phyloP scores from a whole-genome alignment of 2,797 vertebrate species.

The Phaenicophaeus curvirostris region DNA sequence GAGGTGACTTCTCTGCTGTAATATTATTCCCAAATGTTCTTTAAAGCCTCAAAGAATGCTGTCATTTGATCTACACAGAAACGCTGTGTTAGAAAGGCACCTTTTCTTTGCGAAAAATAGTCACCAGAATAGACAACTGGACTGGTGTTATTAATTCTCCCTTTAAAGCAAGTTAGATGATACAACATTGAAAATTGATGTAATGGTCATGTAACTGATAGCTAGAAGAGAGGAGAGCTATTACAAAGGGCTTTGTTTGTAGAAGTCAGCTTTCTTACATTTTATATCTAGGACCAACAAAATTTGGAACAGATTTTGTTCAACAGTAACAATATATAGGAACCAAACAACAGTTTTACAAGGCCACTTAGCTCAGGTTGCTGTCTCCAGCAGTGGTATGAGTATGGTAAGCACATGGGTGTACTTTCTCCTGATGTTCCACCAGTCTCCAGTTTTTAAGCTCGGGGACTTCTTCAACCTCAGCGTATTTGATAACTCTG shows the following conservation, averaged over 20 bases:
- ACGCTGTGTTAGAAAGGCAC: background rate
- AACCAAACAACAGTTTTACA: background rate
- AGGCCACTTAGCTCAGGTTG: background rate
- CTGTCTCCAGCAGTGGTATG: background rate
- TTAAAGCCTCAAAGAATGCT: background rate
- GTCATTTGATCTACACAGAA: background rate
- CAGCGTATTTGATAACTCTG: background rate
- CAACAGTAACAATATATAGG: background rate
- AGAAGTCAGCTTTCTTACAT: background rate
- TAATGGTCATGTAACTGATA: background rate
- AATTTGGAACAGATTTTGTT: background rate
- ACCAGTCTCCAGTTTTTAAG: background rate
- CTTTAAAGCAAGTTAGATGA: background rate
- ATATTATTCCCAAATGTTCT: background rate
- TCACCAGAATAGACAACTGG: background rate
- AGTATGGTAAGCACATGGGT: accelerated
- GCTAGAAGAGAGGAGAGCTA: background rate
- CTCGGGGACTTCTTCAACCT: background rate
- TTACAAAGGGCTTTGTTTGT: background rate
- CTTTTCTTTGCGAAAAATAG: background rate
- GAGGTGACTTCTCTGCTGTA: background rate
- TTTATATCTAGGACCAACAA: background rate
- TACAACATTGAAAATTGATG: background rate
- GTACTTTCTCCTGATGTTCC: background rate
- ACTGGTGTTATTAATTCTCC: background rate